Base-by-base conservation (phyloP, 2,113 vertebrate species). In the Entelurus aequoreus region DNA sequence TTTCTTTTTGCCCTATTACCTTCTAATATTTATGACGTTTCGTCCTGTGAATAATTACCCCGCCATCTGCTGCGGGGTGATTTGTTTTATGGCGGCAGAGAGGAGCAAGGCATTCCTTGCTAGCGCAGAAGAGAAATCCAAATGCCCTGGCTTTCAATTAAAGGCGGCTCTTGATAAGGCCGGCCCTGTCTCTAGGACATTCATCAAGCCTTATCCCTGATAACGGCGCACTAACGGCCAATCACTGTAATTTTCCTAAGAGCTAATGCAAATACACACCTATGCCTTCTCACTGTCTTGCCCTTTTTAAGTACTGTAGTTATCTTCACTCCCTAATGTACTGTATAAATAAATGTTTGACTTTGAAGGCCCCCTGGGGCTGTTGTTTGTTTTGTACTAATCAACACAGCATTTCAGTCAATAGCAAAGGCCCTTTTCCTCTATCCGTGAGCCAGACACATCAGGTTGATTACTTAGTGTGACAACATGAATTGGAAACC, bases 121-220 rank as follows among this genome's bases (percentile, higher is more conserved):
- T 56, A 65, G 66, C 77, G 78, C 74, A 48, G 68, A 79, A 72
- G 60, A 65, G 0, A 62, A 81, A 75, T 89, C 81, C 74, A 72
- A 87, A 86, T 83, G 80, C 79, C 84, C 82, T 83, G 38, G 54
- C 81, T 88, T 89, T 53, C 87, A 83, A 89, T 91, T 90, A 88
- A 82, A 79, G 75, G 73, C 5, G n/a, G 67, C 74, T 75, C 66
- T 82, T 81, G 83, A 87, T 88, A 84, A 87, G 85, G 86, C 75
- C 82, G 67, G 67, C 52, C 56, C 76, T 81, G 80, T 81, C 84
- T 78, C 67, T 62, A 9, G 84, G 82, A 87, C 86, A 81, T 88
- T 87, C 84, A 90, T 92, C 84, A 81, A 74, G 73, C 55, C 60
- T 83, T 71, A 53, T 68, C 69, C 12, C 57, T 56, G 79, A 87